These are phyloP conservation scores for Macrosiphum euphorbiae DNA, from an alignment of 2,888 invertebrate genomes.

Conservation along the genomic window DNA sequence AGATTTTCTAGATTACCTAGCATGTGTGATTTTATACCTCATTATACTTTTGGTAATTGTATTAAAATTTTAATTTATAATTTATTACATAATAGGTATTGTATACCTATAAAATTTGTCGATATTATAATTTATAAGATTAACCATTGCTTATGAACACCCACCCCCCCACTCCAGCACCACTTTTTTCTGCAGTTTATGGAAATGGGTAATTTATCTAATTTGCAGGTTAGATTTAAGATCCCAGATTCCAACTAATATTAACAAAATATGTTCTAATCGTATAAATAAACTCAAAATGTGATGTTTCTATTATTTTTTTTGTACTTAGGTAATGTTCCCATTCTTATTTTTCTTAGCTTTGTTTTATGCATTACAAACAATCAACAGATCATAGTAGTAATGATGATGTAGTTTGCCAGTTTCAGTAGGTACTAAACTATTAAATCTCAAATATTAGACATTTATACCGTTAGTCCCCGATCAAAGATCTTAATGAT, in stretches of 20 bases:
- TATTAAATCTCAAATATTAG: not conserved
- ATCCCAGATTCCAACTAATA: not conserved
- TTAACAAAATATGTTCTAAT: not conserved
- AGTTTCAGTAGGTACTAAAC: not conserved
- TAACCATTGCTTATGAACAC: too few species aligned
- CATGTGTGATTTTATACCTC: too few species aligned
- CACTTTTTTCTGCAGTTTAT: not conserved
- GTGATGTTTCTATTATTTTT: not conserved
- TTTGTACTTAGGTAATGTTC: not conserved
- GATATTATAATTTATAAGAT: too few species aligned
- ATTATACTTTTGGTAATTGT: too few species aligned
- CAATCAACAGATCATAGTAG: not conserved
- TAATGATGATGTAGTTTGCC: not conserved
- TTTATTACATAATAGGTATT: too few species aligned
- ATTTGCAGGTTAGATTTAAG: not conserved
- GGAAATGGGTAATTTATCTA: not conserved
- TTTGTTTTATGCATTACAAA: not conserved
- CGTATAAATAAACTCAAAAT: not conserved
- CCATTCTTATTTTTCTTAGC: not conserved
- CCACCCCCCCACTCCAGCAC: too few species aligned
- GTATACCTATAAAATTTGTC: too few species aligned
- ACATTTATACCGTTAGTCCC: not conserved
- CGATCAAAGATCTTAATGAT: not conserved
- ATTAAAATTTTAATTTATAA: too few species aligned
- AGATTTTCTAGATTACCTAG: too few species aligned